A percentile compares a stretch with the other conserved stretches of the same genome.
Conservation (phyloP, 2,888 invertebrate genomes). For the Tetropium fuscum region DNA sequence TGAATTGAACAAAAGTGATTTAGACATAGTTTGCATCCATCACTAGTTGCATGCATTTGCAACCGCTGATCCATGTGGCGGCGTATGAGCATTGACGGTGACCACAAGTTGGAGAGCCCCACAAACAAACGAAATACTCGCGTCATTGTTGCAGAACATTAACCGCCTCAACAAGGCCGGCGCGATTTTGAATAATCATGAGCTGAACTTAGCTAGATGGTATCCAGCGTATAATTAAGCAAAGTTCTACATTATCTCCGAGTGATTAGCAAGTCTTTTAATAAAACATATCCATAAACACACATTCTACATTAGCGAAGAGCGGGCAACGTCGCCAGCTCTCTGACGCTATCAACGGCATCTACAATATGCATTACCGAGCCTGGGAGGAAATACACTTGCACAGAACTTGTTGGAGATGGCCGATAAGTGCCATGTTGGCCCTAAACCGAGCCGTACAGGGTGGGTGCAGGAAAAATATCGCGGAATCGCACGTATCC, state of each 20-base stretch:
- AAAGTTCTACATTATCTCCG: constrained; percentile 39
- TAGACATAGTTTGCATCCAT: too few relatives aligned
- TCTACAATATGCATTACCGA: constrained; percentile 57
- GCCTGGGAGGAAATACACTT: constrained; percentile 61
- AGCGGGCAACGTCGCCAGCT: constrained; percentile 40
- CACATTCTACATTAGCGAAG: constrained; percentile 55
- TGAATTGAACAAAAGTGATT: too few relatives aligned
- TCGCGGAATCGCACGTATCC: too few relatives aligned
- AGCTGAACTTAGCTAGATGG: constrained; percentile 37
- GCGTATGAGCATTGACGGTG: too few relatives aligned
- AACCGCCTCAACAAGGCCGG: constrained; percentile 25
- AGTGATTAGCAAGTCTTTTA: constrained; percentile 53
- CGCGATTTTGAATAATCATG: constrained; percentile 45
- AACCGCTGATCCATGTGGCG: too few relatives aligned
- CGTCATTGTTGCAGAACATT: constrained; percentile 22
- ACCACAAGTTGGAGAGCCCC: too few relatives aligned
- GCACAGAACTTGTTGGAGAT: constrained; percentile 59
- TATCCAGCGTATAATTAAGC: constrained; percentile 42
- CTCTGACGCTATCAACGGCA: constrained; percentile 50
- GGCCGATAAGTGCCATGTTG: constrained; percentile 49
- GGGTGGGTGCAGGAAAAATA: background rate
- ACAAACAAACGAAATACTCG: too few relatives aligned
- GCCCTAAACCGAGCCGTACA: constrained; percentile 3
- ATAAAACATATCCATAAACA: constrained; percentile 58
- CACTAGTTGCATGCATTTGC: too few relatives aligned